These are phyloP conservation scores for Tyrannus savana DNA, from an alignment of 2,113 vertebrate species.

Conservation along the genomic window DNA sequence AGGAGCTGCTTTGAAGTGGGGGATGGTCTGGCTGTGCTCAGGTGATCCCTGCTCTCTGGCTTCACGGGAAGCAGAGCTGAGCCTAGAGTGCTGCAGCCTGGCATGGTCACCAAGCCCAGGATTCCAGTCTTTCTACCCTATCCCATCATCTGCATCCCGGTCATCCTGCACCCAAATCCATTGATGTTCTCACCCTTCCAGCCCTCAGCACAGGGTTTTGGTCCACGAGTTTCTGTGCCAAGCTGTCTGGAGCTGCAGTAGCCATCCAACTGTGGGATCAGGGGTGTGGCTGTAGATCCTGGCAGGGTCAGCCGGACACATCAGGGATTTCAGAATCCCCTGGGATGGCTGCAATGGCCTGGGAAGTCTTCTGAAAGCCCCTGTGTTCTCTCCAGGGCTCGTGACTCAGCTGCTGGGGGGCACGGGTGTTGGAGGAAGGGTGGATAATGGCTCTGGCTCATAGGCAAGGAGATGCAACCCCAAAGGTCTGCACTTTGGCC, in stretches of 20 bases:
- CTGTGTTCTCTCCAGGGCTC: neutral
- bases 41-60: rapidly evolving
- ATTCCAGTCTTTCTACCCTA: neutral
- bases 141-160: rapidly evolving
- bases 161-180: neutral
- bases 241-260: neutral
- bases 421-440: rapidly evolving
- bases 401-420: neutral
- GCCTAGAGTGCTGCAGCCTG: neutral
- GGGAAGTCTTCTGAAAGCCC: neutral
- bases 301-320: neutral
- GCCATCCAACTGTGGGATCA: neutral
- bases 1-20: neutral
- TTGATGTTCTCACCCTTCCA: neutral
- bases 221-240: rapidly evolving
- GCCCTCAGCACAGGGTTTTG: neutral
- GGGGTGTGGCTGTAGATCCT: rapidly evolving
- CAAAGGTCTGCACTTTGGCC: neutral
- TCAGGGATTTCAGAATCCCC: neutral
- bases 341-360: neutral
- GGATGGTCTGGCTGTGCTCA: neutral
- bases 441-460: neutral
- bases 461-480: neutral
- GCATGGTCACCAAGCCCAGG: rapidly evolving
- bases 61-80: rapidly evolving